A percentile compares a stretch with the other conserved stretches of the same genome.
phyloP scores from a whole-genome alignment of 2,797 vertebrate species.

The Acomys russatus region DNA sequence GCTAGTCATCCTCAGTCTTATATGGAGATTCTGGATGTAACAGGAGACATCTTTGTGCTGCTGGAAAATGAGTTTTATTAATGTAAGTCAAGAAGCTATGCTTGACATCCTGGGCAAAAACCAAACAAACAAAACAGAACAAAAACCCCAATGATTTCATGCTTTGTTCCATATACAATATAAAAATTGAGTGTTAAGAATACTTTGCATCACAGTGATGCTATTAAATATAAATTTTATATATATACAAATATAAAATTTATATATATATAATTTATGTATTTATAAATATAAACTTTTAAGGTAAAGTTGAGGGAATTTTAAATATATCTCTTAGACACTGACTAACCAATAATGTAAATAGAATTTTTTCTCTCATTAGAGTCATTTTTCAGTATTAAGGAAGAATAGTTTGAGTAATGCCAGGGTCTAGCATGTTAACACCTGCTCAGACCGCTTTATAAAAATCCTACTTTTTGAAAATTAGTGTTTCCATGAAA shows the following conservation, averaged over 20 bases:
- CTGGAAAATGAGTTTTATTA: not conserved
- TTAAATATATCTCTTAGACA: conserved; percentile 11
- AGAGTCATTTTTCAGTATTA: not conserved
- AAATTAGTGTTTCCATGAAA: not conserved
- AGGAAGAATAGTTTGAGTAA: not conserved
- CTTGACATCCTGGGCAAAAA: not conserved
- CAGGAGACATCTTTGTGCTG: not conserved
- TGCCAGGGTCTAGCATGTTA: not conserved
- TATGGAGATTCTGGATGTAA: not conserved
- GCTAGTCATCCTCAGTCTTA: not conserved
- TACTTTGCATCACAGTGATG: not conserved
- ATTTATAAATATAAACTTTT: not conserved
- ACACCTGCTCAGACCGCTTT: not conserved
- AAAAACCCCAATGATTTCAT: not conserved
- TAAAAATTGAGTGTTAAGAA: not conserved
- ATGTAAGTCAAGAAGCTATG: not conserved
- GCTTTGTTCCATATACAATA: not conserved
- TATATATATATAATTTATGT: no score
- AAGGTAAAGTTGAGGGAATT: not conserved
- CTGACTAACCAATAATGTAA: not conserved
- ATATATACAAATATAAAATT: no score
- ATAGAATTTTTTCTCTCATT: not conserved
- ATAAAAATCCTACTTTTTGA: not conserved
- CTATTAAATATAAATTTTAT: conserved; percentile 31
- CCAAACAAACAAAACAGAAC: no score